Evolutionary conservation across 2,888 invertebrate genomes (phyloP), one percentile per base, ranked within the genome.

Genomic region (Holacanthella duospinosa): DNA sequence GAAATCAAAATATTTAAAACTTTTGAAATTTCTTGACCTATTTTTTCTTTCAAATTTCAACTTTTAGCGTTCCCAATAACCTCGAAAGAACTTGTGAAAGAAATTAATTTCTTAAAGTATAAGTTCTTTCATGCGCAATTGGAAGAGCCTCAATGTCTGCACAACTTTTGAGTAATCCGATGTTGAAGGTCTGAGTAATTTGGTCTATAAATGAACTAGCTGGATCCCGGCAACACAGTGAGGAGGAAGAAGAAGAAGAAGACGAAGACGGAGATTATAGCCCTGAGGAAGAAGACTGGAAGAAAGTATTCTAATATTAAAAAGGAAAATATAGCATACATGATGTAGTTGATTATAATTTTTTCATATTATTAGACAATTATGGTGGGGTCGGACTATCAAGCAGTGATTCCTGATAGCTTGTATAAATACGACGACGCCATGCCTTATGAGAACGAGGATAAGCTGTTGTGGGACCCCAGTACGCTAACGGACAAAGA

Each of bases 391-490:
- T 85, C 86, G 69, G 90, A 92, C 75, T 95, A 88, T 77, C 96
- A 96, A 80, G 96, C 95, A 2, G 85, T 84, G 62, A 92, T 96
- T 75, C 95, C 95, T 1, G 91, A 91, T 76, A 93, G 93, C 1
- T 80, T 95, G 24, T 88, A 88, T 74, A 87, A 86, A 75, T 95
- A 96, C 77, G 95, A 91, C 75, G 94, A 94, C 78, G 89, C 89
- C n/a, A 79, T 90, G 67, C 92, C 93, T 0, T 93, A 93, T 77
- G 93, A 93, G 79, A 94, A 94, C 79, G 93, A 94, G 76, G 95
- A 95, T 76, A 90, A 93, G 78, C 81, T 94, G 60, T 79, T 96
- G 12, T 96, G 96, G 95, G 90, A 93, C 76, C 93, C 95, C 0
- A 83, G 82, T 71, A 84, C 84, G 68, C 80, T 93, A 62, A 83